A percentile compares a stretch with the other conserved stretches of the same genome.
phyloP scores from a whole-genome alignment of 2,113 vertebrate species.

The Chaetops frenatus region DNA sequence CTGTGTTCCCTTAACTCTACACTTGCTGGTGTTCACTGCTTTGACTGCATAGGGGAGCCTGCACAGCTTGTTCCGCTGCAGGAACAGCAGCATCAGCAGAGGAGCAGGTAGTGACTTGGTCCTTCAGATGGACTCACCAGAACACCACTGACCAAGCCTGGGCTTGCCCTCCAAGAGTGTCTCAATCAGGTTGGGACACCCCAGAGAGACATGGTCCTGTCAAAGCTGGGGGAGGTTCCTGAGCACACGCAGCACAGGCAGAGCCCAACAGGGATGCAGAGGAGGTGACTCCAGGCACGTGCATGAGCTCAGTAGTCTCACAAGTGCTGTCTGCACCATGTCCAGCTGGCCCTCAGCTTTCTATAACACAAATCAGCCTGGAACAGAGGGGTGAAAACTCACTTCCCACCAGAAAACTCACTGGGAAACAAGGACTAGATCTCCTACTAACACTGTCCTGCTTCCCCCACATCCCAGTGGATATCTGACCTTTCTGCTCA shows the following conservation, averaged over 20 bases:
- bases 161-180: not conserved
- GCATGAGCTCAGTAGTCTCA: not conserved
- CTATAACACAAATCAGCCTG: not conserved
- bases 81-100: not conserved
- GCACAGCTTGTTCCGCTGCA: not conserved
- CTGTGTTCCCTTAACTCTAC: not conserved
- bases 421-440: not conserved
- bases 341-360: not conserved
- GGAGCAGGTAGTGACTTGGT: not conserved
- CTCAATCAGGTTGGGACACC: not conserved
- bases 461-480: not conserved
- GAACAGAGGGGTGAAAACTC: not conserved
- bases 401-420: not conserved
- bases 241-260: not conserved
- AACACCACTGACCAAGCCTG: not conserved
- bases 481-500: not conserved
- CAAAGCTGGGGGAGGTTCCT: not conserved
- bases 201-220: not conserved
- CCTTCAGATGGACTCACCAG: not conserved
- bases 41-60: rapidly evolving
- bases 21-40: not conserved
- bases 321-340: not conserved
- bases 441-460: not conserved
- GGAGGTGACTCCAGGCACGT: not conserved
- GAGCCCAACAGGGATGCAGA: not conserved